Evolutionary conservation across 1,140 invertebrate species (phyloP).

Genomic region (Heliconius hewitsoni): DNA sequence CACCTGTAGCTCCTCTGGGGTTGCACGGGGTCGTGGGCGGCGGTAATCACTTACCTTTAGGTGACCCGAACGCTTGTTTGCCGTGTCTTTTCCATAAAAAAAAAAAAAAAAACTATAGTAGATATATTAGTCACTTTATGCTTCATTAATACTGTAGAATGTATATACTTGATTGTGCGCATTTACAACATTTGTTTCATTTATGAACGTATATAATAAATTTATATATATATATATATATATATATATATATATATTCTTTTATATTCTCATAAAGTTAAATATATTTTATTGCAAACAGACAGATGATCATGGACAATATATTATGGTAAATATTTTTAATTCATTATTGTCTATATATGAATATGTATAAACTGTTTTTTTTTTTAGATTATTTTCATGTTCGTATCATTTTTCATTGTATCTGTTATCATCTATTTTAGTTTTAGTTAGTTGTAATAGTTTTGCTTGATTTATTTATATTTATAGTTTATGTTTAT

Average conservation of each 20-base stretch:
- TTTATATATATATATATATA: too few relatives aligned
- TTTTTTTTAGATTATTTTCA: not conserved
- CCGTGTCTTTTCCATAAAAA: too few relatives aligned
- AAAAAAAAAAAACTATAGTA: too few relatives aligned
- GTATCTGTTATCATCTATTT: not conserved
- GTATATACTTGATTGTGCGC: not conserved
- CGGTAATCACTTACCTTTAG: too few relatives aligned
- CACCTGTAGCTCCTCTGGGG: too few relatives aligned
- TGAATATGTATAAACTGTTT: not conserved
- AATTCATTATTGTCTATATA: not conserved
- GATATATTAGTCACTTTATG: too few relatives aligned
- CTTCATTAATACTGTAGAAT: too few relatives aligned
- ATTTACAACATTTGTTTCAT: not conserved
- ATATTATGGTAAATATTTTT: conserved; percentile 52
- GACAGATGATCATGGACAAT: conserved; percentile 49
- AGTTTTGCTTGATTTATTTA: conserved; percentile 2
- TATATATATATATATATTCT: too few relatives aligned
- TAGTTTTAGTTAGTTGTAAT: not conserved
- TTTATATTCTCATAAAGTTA: not conserved
- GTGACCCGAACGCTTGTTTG: too few relatives aligned
- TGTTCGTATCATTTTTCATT: not conserved
- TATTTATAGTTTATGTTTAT: conserved; percentile 5
- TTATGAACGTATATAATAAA: not conserved
- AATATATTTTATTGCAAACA: conserved; percentile 34
- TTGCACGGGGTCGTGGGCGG: too few relatives aligned